phyloP scores from a whole-genome alignment of 2,888 invertebrate genomes.

The Nebria salina region DNA sequence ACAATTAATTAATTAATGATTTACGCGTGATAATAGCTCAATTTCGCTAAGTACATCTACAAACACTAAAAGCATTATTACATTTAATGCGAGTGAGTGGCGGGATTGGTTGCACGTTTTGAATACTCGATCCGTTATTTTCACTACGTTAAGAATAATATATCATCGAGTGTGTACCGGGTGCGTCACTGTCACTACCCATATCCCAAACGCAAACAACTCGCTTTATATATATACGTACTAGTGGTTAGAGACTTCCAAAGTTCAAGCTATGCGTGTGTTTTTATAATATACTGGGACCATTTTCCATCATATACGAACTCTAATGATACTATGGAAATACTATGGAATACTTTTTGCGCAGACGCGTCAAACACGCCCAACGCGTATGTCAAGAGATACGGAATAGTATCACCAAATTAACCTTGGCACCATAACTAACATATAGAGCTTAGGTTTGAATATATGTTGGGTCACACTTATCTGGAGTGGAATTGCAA shows the following conservation, averaged over 20 bases:
- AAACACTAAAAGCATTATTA: neutral
- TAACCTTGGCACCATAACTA: too few relatives aligned
- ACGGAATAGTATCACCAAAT: too few relatives aligned
- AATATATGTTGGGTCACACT: neutral
- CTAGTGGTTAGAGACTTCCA: too few relatives aligned
- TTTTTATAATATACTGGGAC: neutral
- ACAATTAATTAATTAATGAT: conserved; percentile 1
- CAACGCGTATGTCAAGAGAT: too few relatives aligned
- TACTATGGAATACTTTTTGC: too few relatives aligned
- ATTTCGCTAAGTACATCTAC: neutral
- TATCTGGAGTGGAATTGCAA: neutral
- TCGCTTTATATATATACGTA: too few relatives aligned
- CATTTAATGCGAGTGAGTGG: neutral
- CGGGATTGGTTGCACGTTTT: neutral
- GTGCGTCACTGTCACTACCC: too few relatives aligned
- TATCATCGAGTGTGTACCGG: neutral
- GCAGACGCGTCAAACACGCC: too few relatives aligned
- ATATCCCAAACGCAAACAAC: too few relatives aligned
- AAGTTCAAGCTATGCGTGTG: neutral
- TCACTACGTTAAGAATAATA: neutral
- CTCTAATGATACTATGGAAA: too few relatives aligned
- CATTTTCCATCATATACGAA: neutral
- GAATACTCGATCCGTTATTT: neutral
- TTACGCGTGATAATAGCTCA: neutral
- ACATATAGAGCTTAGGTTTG: neutral